phyloP scores from a whole-genome alignment of 2,888 invertebrate genomes.

The Neocrepidodera transversa region DNA sequence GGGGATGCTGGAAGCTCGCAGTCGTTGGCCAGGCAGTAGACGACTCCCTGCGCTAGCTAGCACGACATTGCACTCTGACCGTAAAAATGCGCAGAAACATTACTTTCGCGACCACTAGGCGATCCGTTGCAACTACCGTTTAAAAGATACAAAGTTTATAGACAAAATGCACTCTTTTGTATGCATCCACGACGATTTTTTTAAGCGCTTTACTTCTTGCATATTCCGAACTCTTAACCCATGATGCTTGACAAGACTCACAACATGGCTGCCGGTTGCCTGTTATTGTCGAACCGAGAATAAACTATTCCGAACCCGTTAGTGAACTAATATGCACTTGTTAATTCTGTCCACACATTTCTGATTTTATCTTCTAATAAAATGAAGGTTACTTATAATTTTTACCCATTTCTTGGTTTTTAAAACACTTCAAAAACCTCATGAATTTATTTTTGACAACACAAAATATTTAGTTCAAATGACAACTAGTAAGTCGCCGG shows the following conservation, averaged over 20 bases:
- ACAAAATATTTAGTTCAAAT: conserved; percentile 58
- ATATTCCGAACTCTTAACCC: conserved; percentile 57
- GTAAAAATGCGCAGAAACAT: conserved; percentile 62
- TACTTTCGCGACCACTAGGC: conserved; percentile 55
- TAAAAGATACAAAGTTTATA: conserved; percentile 48
- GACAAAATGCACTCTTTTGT: conserved; percentile 44
- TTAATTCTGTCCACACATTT: neutral
- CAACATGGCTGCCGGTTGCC: conserved; percentile 63
- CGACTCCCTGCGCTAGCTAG: conserved; percentile 62
- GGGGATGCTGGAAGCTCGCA: conserved; percentile 58
- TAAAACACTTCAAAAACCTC: conserved; percentile 53
- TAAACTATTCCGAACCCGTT: neutral
- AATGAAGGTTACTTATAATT: conserved; percentile 4
- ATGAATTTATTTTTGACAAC: conserved; percentile 58
- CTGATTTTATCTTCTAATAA: neutral
- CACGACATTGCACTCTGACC: conserved; percentile 61
- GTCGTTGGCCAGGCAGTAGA: conserved; percentile 53
- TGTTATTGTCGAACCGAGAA: conserved; percentile 55
- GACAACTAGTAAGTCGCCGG: conserved; percentile 45
- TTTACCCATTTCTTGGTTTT: neutral
- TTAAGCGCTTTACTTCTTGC: conserved; percentile 33
- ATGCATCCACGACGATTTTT: conserved; percentile 44
- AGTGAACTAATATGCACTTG: neutral
- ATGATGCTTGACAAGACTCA: conserved; percentile 61
- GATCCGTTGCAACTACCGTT: conserved; percentile 53